A percentile compares a stretch with the other conserved stretches of the same genome.
phyloP scores from a whole-genome alignment of 1,140 invertebrate genomes.

The Bombus cullumanus region DNA sequence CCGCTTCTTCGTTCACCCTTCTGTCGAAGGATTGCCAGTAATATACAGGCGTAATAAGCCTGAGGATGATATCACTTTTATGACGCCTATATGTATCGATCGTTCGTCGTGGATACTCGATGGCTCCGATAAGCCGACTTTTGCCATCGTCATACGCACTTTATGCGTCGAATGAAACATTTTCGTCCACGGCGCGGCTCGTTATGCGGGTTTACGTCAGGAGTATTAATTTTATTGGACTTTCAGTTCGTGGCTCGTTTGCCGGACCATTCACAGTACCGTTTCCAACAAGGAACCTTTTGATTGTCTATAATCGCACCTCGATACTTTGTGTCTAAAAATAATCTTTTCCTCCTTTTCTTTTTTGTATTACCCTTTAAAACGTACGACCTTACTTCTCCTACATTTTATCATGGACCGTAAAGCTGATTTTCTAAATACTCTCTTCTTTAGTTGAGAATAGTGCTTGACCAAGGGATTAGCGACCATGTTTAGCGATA shows the following conservation, averaged over 20 bases:
- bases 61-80: conserved; percentile 38
- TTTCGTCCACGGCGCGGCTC: conserved; percentile 11
- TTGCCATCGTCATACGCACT: conserved; percentile 15
- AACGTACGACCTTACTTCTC: not conserved
- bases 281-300: not conserved
- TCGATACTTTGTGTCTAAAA: not conserved
- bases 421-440: not conserved
- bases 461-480: too few species aligned
- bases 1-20: not conserved
- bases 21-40: conserved; percentile 30
- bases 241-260: not conserved
- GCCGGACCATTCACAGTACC: conserved; percentile 2
- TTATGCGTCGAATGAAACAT: conserved; percentile 24
- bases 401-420: not conserved
- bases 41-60: conserved; percentile 42
- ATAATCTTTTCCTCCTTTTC: not conserved
- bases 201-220: conserved; percentile 1
- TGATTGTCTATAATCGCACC: not conserved
- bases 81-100: conserved; percentile 24
- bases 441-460: not conserved
- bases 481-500: not conserved
- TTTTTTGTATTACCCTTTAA: not conserved
- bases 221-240: conserved; percentile 29
- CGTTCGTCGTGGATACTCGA: conserved; percentile 29
- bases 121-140: conserved; percentile 4